Percentiles rank a stretch among this genome's conserved stretches.
phyloP scores from a whole-genome alignment of 2,888 invertebrate genomes.

The Encarsia formosa region DNA sequence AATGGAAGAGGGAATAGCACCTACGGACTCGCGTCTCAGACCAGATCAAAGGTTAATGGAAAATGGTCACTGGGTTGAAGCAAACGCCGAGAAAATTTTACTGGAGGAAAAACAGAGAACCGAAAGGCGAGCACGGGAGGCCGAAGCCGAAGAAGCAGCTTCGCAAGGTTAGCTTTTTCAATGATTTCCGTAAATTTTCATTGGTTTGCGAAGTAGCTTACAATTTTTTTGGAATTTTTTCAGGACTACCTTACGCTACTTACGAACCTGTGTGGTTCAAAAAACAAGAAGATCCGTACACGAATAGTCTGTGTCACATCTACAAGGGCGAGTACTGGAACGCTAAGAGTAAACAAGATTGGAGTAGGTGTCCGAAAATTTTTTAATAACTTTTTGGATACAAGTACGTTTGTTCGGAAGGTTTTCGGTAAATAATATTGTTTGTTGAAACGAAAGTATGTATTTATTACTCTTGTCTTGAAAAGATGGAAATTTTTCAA shows the following conservation, averaged over 20 bases:
- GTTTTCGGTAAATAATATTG: no score
- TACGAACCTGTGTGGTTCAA: constrained; percentile 89
- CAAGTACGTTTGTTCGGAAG: no score
- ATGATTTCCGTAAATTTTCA: neutral
- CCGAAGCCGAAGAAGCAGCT: constrained; percentile 70
- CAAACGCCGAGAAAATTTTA: constrained; percentile 77
- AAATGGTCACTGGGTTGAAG: constrained; percentile 85
- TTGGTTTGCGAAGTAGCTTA: neutral
- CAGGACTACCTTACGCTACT: constrained; percentile 64
- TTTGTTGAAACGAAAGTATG: no score
- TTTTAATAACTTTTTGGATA: no score
- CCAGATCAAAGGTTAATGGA: constrained; percentile 99
- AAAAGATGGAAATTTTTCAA: no score
- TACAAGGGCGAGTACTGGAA: constrained; percentile 92
- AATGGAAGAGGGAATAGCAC: constrained; percentile 84
- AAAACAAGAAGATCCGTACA: constrained; percentile 72
- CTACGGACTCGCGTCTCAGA: constrained; percentile 86
- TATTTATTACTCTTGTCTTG: no score
- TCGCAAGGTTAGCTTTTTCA: constrained; percentile 51
- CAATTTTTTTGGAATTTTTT: neutral
- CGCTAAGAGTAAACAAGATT: constrained; percentile 81
- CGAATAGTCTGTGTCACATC: constrained; percentile 69
- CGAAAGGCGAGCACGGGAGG: constrained; percentile 72
- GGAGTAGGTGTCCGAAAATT: constrained; percentile 89
- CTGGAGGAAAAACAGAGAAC: constrained; percentile 95